Evolutionary conservation across 2,113 vertebrate genomes (phyloP), one percentile per base, ranked within the genome.

Genomic region (Peromyscus californicus): DNA sequence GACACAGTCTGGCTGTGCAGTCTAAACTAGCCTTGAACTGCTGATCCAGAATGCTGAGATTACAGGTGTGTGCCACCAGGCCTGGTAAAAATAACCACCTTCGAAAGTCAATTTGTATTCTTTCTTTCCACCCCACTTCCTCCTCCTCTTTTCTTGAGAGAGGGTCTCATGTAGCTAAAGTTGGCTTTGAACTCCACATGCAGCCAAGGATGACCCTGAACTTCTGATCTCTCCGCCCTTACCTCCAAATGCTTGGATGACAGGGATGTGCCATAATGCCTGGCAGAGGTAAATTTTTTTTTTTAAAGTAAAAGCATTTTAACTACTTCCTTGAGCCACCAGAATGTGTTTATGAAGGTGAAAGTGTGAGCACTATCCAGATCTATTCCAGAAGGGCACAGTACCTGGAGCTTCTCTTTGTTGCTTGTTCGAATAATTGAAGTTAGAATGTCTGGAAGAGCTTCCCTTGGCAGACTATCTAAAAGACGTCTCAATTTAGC

Each of bases 391-490:
- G 78, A 39, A 89, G 65, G 12, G 31, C 29, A 13, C 0, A 2
- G n/a, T 98, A 99, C 99, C 99, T 99, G 99, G 7, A 99, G 99
- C 90, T 99, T 99, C 98, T 99, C 99, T 88, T 99, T 99, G 98
- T 99, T 99, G 97, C 99, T 99, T 10, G 99, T 99, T 91, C 99
- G 99, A 96, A 99, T 99, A 98, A 99, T 99, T 0, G 99, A 99
- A 5, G 99, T 99, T 33, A 99, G 98, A 45, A 99, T 99, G 67
- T 99, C 99, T 2, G 99, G 99, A 9, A 99, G 98, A 9, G 99
- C 99, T 98, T 99, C 99, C 87, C 98, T 98, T 9, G 99, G 99
- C 74, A 99, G 98, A 91, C 98, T 99, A 98, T 99, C 99, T 98
- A 99, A 91, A 78, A 99, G 98, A 21, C 99, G 99, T 59, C 99